phyloP scores from a whole-genome alignment of 2,888 invertebrate species.

The Plusia festucae region DNA sequence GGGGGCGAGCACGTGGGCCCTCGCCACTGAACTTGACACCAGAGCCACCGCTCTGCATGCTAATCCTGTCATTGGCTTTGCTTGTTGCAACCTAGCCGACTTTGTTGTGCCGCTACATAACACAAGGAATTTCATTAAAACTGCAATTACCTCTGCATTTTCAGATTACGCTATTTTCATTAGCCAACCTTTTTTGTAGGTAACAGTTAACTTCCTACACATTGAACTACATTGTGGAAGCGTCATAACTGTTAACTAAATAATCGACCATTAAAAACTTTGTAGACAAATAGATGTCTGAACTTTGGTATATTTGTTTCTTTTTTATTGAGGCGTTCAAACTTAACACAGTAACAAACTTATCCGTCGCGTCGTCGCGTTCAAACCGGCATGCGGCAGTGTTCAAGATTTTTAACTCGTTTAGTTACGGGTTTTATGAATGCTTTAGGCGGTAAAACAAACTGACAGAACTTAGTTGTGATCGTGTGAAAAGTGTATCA shows the following conservation, averaged over 20 bases:
- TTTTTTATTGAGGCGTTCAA: conserved; percentile 43
- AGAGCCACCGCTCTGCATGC: conserved; percentile 69
- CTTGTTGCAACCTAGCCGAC: conserved; percentile 42
- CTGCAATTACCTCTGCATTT: conserved; percentile 39
- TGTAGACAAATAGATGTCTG: conserved; percentile 47
- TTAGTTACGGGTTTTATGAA: conserved; percentile 35
- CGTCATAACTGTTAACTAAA: conserved; percentile 37
- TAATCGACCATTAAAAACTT: conserved; percentile 55
- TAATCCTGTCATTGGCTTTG: conserved; percentile 70
- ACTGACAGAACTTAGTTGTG: conserved; percentile 26
- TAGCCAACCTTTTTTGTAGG: conserved; percentile 37
- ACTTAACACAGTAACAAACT: conserved; percentile 40
- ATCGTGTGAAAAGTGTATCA: conserved; percentile 66
- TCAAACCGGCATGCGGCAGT: conserved; percentile 27
- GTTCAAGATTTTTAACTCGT: conserved; percentile 37
- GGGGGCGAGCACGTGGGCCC: conserved; percentile 81
- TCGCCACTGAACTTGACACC: conserved; percentile 86
- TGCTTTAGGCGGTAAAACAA: conserved; percentile 38
- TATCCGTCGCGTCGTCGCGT: conserved; percentile 28
- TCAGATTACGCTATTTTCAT: conserved; percentile 46
- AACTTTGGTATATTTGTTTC: conserved; percentile 30
- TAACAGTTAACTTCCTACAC: conserved; percentile 15
- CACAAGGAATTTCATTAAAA: conserved; percentile 51
- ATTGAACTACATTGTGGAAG: conserved; percentile 34
- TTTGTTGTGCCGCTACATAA: conserved; percentile 37